Evolutionary conservation across 2,797 vertebrate species (phyloP).

Genomic region (Novumbra hubbsi): DNA sequence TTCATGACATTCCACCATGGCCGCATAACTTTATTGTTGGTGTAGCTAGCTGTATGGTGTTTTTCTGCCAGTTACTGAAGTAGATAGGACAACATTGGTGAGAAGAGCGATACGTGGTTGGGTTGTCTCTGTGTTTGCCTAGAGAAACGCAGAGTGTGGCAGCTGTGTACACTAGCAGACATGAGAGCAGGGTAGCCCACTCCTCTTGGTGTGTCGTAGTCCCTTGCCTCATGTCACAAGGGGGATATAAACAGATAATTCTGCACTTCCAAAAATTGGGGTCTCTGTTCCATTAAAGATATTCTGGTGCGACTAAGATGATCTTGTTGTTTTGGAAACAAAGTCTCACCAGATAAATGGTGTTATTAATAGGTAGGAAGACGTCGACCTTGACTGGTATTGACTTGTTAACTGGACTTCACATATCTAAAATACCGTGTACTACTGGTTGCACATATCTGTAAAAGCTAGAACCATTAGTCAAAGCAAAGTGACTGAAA

Average conservation of each 20-base stretch:
- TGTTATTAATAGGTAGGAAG: too few species aligned
- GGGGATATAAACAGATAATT: conserved; percentile 13
- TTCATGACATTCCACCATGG: conserved; percentile 7
- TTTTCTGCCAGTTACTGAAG: conserved; percentile 50
- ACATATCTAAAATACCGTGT: neutral
- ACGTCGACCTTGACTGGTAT: conserved; percentile 2
- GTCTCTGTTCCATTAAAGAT: neutral
- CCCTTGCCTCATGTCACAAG: conserved; percentile 42
- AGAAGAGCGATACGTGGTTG: conserved; percentile 54
- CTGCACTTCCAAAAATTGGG: conserved; percentile 7
- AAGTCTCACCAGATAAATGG: too few species aligned
- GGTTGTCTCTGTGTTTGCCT: conserved; percentile 65
- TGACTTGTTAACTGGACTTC: neutral
- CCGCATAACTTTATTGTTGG: conserved; percentile 26
- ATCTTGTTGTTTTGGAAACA: too few species aligned
- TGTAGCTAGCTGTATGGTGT: conserved; percentile 23
- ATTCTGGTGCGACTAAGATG: neutral
- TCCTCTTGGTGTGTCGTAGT: conserved; percentile 46
- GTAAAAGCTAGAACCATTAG: neutral
- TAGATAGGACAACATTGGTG: conserved; percentile 42
- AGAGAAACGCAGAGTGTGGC: conserved; percentile 52
- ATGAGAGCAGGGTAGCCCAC: conserved; percentile 18
- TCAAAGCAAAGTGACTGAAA: too few species aligned
- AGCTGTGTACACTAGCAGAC: conserved; percentile 73
- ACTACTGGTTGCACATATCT: neutral